These are phyloP conservation scores for Poecilia wingei DNA, from an alignment of 2,797 vertebrate genomes.

Conservation along the genomic window DNA sequence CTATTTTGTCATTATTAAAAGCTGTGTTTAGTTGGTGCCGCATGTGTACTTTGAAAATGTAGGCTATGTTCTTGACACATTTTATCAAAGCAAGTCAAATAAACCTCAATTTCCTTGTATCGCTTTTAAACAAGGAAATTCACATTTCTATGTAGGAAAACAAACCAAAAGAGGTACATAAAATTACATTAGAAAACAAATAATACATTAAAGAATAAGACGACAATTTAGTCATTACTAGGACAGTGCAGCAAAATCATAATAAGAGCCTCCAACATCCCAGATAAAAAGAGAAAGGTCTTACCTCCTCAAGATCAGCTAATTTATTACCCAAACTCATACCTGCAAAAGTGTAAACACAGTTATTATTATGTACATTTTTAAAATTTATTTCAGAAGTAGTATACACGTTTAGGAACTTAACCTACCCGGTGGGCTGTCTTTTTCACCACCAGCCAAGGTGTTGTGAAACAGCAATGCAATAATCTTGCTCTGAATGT, in stretches of 20 bases:
- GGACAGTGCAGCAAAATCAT: neutral
- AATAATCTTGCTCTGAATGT: slow-evolving; percentile 76
- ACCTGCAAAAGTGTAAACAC: slow-evolving; percentile 56
- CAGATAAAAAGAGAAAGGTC: slow-evolving; percentile 12
- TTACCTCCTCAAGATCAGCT: slow-evolving; percentile 77
- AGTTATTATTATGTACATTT: slow-evolving; percentile 15
- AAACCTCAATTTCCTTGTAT: neutral
- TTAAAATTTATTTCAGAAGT: neutral
- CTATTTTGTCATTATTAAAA: neutral
- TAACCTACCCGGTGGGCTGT: slow-evolving; percentile 64
- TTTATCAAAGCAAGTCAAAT: neutral
- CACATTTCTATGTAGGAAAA: neutral
- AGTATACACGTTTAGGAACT: slow-evolving; percentile 12
- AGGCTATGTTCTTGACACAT: neutral
- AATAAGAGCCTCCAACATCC: neutral
- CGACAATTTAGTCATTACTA: neutral
- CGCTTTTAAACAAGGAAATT: neutral
- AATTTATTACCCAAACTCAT: slow-evolving; percentile 69
- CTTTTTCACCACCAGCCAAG: slow-evolving; percentile 63
- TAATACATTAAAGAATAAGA: neutral
- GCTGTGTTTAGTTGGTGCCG: neutral
- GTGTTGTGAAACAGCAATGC: slow-evolving; percentile 75
- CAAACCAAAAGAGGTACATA: neutral
- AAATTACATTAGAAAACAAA: neutral
- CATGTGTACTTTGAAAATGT: neutral